Evolutionary conservation across 2,888 invertebrate genomes (phyloP).

Genomic region (Sympetrum striolatum): DNA sequence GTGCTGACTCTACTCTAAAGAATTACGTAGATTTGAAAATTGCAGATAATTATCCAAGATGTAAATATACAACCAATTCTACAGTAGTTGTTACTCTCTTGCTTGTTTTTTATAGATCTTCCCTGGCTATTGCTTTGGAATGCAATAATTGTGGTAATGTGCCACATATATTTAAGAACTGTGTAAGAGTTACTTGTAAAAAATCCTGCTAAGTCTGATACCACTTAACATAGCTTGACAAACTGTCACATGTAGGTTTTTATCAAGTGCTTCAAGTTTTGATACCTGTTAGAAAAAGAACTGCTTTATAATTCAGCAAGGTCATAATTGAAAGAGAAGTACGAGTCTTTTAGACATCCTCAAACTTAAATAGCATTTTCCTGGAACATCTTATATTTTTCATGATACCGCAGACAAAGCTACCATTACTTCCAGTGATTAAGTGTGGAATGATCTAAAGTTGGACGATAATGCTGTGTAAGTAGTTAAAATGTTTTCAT

Average conservation of each 20-base stretch:
- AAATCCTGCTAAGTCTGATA: not conserved
- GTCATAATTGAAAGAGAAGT: not conserved
- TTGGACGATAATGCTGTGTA: not conserved
- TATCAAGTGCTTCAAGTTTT: not conserved
- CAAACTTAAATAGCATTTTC: not conserved
- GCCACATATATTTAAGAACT: not conserved
- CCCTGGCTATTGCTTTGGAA: not conserved
- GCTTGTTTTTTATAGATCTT: not conserved
- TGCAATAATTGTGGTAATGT: not conserved
- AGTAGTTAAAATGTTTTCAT: not conserved
- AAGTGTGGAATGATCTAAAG: not conserved
- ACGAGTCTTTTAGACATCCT: not conserved
- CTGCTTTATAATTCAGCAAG: not conserved
- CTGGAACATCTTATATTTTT: not conserved
- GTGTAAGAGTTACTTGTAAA: too few relatives aligned
- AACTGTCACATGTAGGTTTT: not conserved
- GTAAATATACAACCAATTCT: too few relatives aligned
- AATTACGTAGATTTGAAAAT: not conserved
- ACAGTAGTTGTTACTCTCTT: not conserved
- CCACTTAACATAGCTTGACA: not conserved
- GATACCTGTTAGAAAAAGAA: not conserved
- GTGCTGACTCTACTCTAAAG: not conserved
- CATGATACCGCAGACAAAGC: not conserved
- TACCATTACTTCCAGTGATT: not conserved
- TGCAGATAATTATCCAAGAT: too few relatives aligned